phyloP scores from a whole-genome alignment of 2,888 invertebrate genomes.

The Sphinx pinastri region DNA sequence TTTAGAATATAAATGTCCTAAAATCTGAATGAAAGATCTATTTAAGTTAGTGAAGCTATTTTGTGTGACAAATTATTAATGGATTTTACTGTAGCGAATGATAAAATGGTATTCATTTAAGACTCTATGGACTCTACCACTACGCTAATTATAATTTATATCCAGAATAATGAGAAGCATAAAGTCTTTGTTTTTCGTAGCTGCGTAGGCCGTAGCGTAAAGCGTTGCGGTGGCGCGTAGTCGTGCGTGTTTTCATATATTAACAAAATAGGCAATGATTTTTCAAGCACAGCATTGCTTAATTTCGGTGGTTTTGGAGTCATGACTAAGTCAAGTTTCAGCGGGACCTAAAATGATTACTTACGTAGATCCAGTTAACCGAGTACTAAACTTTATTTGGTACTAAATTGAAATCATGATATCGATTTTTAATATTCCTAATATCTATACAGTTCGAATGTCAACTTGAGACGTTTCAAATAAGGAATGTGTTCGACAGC shows the following conservation, averaged over 20 bases:
- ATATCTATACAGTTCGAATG: constrained; percentile 65
- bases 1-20: background rate
- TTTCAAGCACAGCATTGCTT: constrained; percentile 37
- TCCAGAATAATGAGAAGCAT: constrained; percentile 3
- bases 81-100: background rate
- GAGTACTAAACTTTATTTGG: background rate
- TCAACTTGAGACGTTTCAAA: constrained; percentile 78
- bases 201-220: constrained; percentile 30
- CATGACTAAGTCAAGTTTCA: background rate
- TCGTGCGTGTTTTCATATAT: constrained; percentile 46
- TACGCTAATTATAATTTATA: background rate
- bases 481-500: constrained; percentile 81
- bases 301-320: constrained; percentile 10
- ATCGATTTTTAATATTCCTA: constrained; percentile 58
- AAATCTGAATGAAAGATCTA: background rate
- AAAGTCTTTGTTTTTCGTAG: constrained; percentile 30
- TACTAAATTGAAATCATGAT: constrained; percentile 27
- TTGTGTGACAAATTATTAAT: background rate
- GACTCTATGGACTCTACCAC: background rate
- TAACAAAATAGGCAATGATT: constrained; percentile 43
- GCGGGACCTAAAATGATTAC: background rate
- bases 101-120: background rate
- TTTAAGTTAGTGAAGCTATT: background rate
- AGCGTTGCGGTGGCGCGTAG: constrained; percentile 36
- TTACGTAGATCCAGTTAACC: constrained; percentile 3